Percentiles rank a stretch among this genome's conserved stretches.
phyloP scores from a whole-genome alignment of 1,140 invertebrate species.

The Dendrolimus punctatus region DNA sequence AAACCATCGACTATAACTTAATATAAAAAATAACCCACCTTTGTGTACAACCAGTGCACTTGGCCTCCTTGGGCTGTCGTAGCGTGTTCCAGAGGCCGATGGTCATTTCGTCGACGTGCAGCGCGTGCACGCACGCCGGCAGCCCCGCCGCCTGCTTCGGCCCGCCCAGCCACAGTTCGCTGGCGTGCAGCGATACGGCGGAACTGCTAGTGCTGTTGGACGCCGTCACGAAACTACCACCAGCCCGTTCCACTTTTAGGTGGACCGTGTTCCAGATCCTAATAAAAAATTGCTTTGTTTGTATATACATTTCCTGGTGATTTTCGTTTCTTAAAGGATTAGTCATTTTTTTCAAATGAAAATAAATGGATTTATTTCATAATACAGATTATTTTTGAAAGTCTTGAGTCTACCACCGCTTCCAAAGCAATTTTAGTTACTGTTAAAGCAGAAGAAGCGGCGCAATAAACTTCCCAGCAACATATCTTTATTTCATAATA shows the following conservation, averaged over 20 bases:
- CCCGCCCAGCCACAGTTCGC: slow-evolving; percentile 41
- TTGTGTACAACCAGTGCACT: slow-evolving; percentile 83
- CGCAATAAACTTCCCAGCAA: too few relatives aligned
- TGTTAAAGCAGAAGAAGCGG: too few relatives aligned
- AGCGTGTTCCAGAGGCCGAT: slow-evolving; percentile 93
- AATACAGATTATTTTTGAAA: too few relatives aligned
- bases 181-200: slow-evolving; percentile 18
- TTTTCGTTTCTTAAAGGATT: too few relatives aligned
- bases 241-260: slow-evolving; percentile 39
- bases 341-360: too few relatives aligned
- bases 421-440: too few relatives aligned
- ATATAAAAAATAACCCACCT: too few relatives aligned
- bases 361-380: too few relatives aligned
- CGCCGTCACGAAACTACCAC: slow-evolving; percentile 17
- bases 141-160: slow-evolving; percentile 68
- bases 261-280: slow-evolving; percentile 56
- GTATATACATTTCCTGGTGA: too few relatives aligned
- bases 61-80: slow-evolving; percentile 66
- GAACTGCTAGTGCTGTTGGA: slow-evolving; percentile 31
- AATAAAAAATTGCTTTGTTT: not conserved
- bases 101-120: slow-evolving; percentile 82
- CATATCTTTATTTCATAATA: too few relatives aligned
- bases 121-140: slow-evolving; percentile 84
- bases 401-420: too few relatives aligned
- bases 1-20: too few relatives aligned